phyloP scores from a whole-genome alignment of 1,140 invertebrate genomes.

The Pomacea maculata region DNA sequence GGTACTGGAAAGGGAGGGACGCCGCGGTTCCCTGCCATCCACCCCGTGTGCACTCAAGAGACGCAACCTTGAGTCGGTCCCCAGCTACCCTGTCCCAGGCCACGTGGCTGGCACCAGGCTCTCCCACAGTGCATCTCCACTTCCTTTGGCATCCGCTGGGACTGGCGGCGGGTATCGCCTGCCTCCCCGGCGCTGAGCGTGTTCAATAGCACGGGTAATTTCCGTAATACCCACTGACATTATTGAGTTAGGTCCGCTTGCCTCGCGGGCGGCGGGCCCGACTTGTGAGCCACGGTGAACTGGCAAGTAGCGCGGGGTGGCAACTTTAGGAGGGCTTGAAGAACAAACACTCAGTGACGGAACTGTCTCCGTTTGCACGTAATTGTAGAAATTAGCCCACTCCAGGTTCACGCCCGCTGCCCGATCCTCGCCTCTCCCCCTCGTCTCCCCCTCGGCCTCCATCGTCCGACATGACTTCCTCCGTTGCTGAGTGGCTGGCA shows the following conservation, averaged over 20 bases:
- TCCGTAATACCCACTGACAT: conserved; percentile 35
- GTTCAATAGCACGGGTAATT: conserved; percentile 35
- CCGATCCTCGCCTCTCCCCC: conserved; percentile 1
- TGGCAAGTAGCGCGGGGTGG: conserved; percentile 8
- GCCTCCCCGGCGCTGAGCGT: conserved; percentile 7
- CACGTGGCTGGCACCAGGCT: conserved; percentile 1
- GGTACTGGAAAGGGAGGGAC: neutral
- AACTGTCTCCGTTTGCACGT: conserved; percentile 3
- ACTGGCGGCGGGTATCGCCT: neutral
- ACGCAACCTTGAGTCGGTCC: conserved; percentile 26
- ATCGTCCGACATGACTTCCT: neutral
- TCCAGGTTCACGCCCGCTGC: conserved; percentile 12
- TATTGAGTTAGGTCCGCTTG: conserved; percentile 36
- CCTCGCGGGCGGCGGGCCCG: conserved; percentile 26
- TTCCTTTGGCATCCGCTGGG: conserved; percentile 10
- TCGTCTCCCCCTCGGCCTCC: neutral
- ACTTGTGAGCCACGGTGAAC: conserved; percentile 2
- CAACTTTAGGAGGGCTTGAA: conserved; percentile 20
- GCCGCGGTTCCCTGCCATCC: neutral
- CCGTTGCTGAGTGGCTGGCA: no score
- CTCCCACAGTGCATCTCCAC: conserved; percentile 24
- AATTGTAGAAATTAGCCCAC: conserved; percentile 25
- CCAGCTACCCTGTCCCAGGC: conserved; percentile 18
- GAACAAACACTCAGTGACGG: conserved; percentile 27
- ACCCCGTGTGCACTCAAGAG: neutral